A percentile compares a stretch with the other conserved stretches of the same genome.
Conservation (phyloP, 2,113 vertebrate genomes). For the Onychostruthus taczanowskii region DNA sequence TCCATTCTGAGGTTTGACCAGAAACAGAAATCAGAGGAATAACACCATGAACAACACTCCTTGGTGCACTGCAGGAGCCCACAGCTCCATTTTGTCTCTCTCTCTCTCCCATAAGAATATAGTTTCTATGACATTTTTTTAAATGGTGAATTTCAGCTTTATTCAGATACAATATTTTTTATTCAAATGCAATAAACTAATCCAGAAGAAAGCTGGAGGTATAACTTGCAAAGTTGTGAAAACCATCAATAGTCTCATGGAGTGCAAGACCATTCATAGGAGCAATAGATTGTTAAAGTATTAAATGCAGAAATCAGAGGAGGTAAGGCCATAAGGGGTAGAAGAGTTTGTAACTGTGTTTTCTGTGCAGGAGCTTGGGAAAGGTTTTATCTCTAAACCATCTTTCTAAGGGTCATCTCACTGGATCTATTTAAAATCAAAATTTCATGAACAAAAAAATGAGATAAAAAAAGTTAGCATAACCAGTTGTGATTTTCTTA, state of each 20-base stretch:
- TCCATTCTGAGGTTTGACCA: neutral
- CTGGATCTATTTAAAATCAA: neutral
- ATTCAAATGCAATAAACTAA: neutral
- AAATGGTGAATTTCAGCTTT: neutral
- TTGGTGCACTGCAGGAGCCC: neutral
- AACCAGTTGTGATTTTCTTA: neutral
- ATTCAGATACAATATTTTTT: neutral
- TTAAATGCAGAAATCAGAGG: neutral
- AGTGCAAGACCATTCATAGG: neutral
- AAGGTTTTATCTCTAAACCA: neutral
- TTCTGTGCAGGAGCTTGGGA: neutral
- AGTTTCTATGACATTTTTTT: neutral
- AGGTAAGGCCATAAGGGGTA: neutral
- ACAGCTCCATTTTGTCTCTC: neutral
- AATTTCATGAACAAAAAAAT: neutral
- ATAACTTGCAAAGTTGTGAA: neutral
- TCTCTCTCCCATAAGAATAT: neutral
- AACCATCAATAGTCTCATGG: neutral
- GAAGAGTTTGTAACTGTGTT: neutral
- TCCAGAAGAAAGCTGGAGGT: neutral
- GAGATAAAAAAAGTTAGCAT: neutral
- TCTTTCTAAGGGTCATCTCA: neutral
- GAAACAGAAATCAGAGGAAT: neutral
- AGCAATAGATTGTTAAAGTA: neutral
- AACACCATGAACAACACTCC: neutral